Percentiles rank a stretch among this genome's conserved stretches.
phyloP scores from a whole-genome alignment of 2,113 vertebrate species.

The Mastomys natalensis region DNA sequence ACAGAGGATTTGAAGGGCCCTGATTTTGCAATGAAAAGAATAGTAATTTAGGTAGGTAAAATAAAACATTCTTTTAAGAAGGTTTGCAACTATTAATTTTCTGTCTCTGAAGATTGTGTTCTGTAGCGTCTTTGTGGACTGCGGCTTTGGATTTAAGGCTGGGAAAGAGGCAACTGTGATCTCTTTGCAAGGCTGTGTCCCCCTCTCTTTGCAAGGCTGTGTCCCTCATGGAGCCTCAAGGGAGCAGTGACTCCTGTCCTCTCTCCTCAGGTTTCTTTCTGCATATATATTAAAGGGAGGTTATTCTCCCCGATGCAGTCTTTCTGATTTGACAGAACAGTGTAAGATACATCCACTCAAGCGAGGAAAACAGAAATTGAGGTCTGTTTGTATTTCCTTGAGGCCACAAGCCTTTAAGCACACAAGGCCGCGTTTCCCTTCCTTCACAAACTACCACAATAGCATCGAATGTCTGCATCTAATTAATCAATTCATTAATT shows the following conservation, averaged over 20 bases:
- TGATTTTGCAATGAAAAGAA: slow-evolving; percentile 67
- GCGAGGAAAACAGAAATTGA: slow-evolving; percentile 80
- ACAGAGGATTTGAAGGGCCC: not conserved
- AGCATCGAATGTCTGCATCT: slow-evolving; percentile 44
- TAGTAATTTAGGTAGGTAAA: slow-evolving; percentile 59
- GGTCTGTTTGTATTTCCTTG: slow-evolving; percentile 74
- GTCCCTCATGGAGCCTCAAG: not conserved
- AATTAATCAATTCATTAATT: slow-evolving; percentile 70
- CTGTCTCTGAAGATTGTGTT: slow-evolving; percentile 5
- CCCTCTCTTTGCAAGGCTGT: fast-evolving
- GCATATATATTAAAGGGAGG: slow-evolving; percentile 56
- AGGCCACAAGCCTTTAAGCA: slow-evolving; percentile 67
- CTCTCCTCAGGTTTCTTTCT: not conserved
- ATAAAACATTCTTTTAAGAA: slow-evolving; percentile 64
- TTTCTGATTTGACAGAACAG: slow-evolving; percentile 66
- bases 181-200: not conserved
- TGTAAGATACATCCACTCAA: slow-evolving; percentile 73
- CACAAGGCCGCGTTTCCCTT: slow-evolving; percentile 22
- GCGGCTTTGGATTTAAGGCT: not conserved
- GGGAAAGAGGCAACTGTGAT: not conserved
- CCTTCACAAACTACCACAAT: not conserved
- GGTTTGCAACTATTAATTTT: slow-evolving; percentile 34
- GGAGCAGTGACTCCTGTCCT: not conserved
- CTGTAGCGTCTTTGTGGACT: not conserved
- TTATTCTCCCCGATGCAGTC: slow-evolving; percentile 46